phyloP scores from a whole-genome alignment of 1,140 invertebrate species.

The Zaprionus africanus region DNA sequence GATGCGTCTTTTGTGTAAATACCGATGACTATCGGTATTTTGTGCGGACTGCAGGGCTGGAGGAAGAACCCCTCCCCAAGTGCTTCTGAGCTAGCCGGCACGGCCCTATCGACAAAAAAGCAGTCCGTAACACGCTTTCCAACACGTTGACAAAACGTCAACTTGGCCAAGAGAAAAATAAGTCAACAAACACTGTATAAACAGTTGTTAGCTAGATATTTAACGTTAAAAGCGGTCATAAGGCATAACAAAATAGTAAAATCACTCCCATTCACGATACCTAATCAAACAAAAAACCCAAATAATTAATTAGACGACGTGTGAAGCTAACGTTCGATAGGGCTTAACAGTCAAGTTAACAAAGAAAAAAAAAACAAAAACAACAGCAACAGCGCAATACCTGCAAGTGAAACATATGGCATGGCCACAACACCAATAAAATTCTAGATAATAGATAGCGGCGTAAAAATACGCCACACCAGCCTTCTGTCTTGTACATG shows the following conservation, averaged over 20 bases:
- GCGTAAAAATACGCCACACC: conserved; percentile 2
- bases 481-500: conserved; percentile 20
- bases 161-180: conserved; percentile 28
- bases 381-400: conserved; percentile 36
- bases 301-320: conserved; percentile 26
- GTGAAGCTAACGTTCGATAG: conserved; percentile 10
- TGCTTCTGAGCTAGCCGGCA: too few relatives aligned
- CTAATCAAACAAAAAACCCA: conserved; percentile 22
- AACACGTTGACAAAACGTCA: conserved; percentile 48
- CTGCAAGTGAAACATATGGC: conserved; percentile 39
- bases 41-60: too few relatives aligned
- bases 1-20: too few relatives aligned
- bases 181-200: conserved; percentile 56
- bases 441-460: conserved; percentile 41
- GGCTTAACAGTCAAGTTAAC: conserved; percentile 1
- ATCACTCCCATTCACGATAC: conserved; percentile 24
- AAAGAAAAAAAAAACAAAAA: conserved; percentile 15
- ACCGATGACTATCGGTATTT: too few relatives aligned
- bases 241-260: conserved; percentile 48
- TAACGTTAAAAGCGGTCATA: conserved; percentile 34
- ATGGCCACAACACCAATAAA: conserved; percentile 29
- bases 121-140: too few relatives aligned
- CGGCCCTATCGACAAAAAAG: too few relatives aligned
- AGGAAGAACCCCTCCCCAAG: too few relatives aligned
- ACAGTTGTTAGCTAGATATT: conserved; percentile 62